Percentiles rank a stretch among this genome's conserved stretches.
Conservation (phyloP, 2,113 vertebrate genomes). For the Pollimyrus isidori region DNA sequence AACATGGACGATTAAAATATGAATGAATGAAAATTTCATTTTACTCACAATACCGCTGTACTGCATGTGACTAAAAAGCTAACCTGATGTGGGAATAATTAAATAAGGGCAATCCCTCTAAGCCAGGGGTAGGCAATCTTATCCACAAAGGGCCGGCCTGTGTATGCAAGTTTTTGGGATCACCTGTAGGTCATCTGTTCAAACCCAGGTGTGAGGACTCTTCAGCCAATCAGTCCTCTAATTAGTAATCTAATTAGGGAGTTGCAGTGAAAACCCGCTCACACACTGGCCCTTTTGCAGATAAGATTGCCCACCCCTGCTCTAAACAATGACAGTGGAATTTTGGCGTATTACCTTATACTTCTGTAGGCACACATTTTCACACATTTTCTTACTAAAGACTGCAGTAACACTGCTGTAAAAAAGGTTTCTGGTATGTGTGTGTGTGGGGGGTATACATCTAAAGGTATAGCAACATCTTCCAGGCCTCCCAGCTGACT, state of each 20-base stretch:
- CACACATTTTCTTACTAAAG: background rate
- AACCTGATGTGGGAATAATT: background rate
- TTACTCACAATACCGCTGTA: background rate
- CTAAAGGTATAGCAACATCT: background rate
- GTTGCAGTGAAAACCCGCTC: too few species aligned
- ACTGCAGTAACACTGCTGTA: background rate
- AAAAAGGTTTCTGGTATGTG: background rate
- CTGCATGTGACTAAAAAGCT: background rate
- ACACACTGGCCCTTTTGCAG: too few species aligned
- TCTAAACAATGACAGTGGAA: background rate
- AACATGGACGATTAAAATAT: background rate
- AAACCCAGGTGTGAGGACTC: too few species aligned
- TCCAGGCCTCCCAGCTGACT: background rate
- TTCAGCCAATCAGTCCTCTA: too few species aligned
- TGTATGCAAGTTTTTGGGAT: too few species aligned
- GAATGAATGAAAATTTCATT: background rate
- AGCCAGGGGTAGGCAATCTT: too few species aligned
- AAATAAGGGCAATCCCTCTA: background rate
- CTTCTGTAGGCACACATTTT: slow-evolving; percentile 3
- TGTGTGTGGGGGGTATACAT: background rate
- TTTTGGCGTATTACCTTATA: slow-evolving; percentile 1
- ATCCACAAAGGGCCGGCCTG: too few species aligned
- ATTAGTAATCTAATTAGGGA: too few species aligned
- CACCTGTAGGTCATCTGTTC: too few species aligned
- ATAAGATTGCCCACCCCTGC: too few species aligned